Evolutionary conservation across 92 coral and sea anemone genomes (phyloP).

Genomic region (Ricordea florida): DNA sequence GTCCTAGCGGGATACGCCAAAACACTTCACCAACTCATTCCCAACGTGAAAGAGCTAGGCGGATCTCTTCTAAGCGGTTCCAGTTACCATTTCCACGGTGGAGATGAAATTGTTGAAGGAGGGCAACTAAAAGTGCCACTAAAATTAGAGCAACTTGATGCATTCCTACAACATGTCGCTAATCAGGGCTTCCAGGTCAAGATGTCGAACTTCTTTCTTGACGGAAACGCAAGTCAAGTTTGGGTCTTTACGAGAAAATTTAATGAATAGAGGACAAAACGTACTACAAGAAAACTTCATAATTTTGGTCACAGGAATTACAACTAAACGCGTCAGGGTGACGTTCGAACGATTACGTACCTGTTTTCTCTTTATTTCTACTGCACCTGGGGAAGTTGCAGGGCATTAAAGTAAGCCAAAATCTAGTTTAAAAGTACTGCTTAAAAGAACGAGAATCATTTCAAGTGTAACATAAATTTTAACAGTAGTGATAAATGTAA

Average conservation of each 20-base stretch:
- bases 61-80: slow-evolving; percentile 48
- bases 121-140: slow-evolving; percentile 62
- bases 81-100: slow-evolving; percentile 26
- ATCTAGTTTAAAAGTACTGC: too few species aligned
- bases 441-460: too few species aligned
- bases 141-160: slow-evolving; percentile 55
- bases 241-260: slow-evolving; percentile 31
- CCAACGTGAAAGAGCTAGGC: slow-evolving; percentile 41
- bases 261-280: too few species aligned
- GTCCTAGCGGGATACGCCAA: slow-evolving; percentile 57
- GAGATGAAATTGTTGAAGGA: slow-evolving; percentile 37
- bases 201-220: slow-evolving; percentile 54
- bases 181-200: slow-evolving; percentile 58
- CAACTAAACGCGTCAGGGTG: too few species aligned
- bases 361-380: too few species aligned
- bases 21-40: slow-evolving; percentile 49
- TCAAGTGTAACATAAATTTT: too few species aligned
- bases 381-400: too few species aligned
- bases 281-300: too few species aligned
- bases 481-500: too few species aligned
- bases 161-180: slow-evolving; percentile 56
- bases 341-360: too few species aligned
- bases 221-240: slow-evolving; percentile 51
- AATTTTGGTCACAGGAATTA: too few species aligned
- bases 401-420: too few species aligned